Evolutionary conservation across 2,113 vertebrate species (phyloP), one percentile per base, ranked within the genome.

Genomic region (Patagioenas fasciata): DNA sequence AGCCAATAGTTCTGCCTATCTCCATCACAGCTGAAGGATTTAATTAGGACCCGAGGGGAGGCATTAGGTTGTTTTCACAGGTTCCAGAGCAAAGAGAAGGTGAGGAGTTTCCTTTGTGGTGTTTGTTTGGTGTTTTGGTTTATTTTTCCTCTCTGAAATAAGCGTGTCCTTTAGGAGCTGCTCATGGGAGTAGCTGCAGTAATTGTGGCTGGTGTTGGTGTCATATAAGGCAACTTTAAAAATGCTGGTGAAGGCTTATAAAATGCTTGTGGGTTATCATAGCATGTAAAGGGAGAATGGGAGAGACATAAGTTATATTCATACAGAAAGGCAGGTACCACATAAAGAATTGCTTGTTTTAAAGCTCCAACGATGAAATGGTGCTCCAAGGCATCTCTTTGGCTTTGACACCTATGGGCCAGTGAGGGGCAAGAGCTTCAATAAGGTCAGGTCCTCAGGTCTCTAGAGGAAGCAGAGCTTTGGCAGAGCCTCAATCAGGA

Each of bases 41-140:
- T 78, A 88, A 93, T 84, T 15, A 84, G 32, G 18, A 85, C 47
- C 32, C 29, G 25, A 74, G 42, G 13, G 16, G 12, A 32, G 29
- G 2, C 0, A 5, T 10, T 62, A 53, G 3, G 5, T 1, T 61
- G 1, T 13, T 88, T 54, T 66, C 28, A 15, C 4, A 14, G 51
- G 5, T 31, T 56, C 12, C 2, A 21, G 18, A 86, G 60, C 2
- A 44, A 61, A 21, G 14, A 51, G 11, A 38, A 85, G 91, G 72
- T 93, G 29, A 96, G 75, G 13, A 1, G 3, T n/a, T 54, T 88
- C 31, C 1, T 70, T 34, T 83, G 28, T 14, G 19, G 5, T 28
- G 47, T 65, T 90, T 83, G 28, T 34, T 34, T 70, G 13, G 8
- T 36, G n/a, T 60, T 70, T 50, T 51, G 34, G 15, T 29, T 15